Base-by-base conservation (phyloP, 2,113 vertebrate genomes). In the Alligator mississippiensis region DNA sequence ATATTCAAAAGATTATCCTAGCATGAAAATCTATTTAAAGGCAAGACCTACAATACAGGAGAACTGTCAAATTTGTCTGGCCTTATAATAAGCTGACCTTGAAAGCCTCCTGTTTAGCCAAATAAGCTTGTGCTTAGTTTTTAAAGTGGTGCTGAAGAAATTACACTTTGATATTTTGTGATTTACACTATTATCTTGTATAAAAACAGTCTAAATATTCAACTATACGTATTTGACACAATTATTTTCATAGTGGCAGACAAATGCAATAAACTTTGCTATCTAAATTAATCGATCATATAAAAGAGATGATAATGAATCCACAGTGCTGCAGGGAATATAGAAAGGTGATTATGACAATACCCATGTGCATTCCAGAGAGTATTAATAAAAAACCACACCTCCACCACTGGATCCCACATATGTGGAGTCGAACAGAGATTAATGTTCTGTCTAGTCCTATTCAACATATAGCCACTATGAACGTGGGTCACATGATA, bases 1-100 rank as follows among this genome's bases (percentile, higher is more conserved):
- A 96, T 92, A 97, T 94, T 96, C 95, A 96, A 96, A 97, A 95
- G 95, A 95, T 95, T 94, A 97, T 94, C 94, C 94, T 96, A 96
- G 95, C 95, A 96, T 97, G 96, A 97, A 97, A 97, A 95, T 94
- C 94, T 92, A 93, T 96, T 96, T 95, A 95, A 96, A 97, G 89
- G 94, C 92, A 94, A 96, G 92, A 95, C 84, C 90, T 95, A 94
- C 94, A 94, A 95, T 95, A 84, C 95, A 87, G 90, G 91, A 84
- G 94, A 96, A 96, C 91, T 95, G 88, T 95, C 92, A 95, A 97
- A 96, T 96, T 94, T 94, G 85, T 94, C 94, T 90, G 89, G 85
- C 94, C 84, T 93, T 93, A 94, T 81, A 95, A 95, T 93, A 94
- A 95, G 87, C 93, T 88, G 93, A 94, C 94, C 89, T 83, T 89